Evolutionary conservation across 2,113 vertebrate species (phyloP), one percentile per base, ranked within the genome.

Genomic region (Zapus hudsonius): DNA sequence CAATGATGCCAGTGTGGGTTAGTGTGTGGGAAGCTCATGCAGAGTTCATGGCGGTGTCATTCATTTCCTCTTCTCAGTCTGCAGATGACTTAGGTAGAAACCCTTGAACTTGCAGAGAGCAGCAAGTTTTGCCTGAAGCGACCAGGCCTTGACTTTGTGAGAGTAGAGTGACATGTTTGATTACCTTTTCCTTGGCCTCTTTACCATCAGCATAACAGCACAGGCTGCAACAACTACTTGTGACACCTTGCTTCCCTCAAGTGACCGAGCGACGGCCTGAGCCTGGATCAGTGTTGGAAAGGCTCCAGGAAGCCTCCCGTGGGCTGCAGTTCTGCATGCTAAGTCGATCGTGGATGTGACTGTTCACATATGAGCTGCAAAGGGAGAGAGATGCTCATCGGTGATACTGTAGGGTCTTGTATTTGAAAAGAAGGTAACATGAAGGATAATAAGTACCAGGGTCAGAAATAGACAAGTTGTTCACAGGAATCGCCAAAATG

Each of bases 251-350:
- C 69, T 36, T 42, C 87, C 29, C 12, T 72, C 40, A 55, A 33
- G 93, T 27, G 47, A 91, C 85, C 27, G 42, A 81, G 86, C 73
- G 92, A 74, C 61, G 15, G 73, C 11, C 78, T 89, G 93, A 91
- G 91, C 85, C 90, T 79, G 66, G 59, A 64, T 86, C 72, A 63
- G 76, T 57, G 47, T 16, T 27, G 25, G 25, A 59, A 17, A 36
- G 31, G 3, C 74, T 69, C 67, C 17, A n/a, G 23, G 36, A 23
- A 82, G 69, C 57, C 31, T 44, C 29, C 7, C 19, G 5, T 63
- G 67, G 69, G 52, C 83, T 57, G 31, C 52, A 73, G 75, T 59
- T 87, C 12, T 81, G 16, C 90, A 47, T 40, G 59, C 69, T n/a
- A 64, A 82, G 84, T 9, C 80, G 67, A 16, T 90, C 57, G 59